Evolutionary conservation across 2,888 invertebrate species (phyloP).

Genomic region (Gnatocerus cornutus): DNA sequence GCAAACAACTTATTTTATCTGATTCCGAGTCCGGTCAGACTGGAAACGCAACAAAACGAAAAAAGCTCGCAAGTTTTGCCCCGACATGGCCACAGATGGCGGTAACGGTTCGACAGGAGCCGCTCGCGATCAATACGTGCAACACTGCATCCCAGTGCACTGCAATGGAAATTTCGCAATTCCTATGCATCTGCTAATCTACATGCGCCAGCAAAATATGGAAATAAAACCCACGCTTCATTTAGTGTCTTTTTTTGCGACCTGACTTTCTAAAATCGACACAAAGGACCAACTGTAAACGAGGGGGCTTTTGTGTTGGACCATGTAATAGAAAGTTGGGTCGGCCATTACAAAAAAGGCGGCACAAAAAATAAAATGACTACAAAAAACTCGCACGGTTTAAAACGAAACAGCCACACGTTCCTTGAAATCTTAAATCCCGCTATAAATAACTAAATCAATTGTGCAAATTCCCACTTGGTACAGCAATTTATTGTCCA

Average conservation of each 20-base stretch:
- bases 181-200: conserved; percentile 22
- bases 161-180: conserved; percentile 15
- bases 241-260: conserved; percentile 35
- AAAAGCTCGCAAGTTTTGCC: conserved; percentile 48
- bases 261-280: conserved; percentile 39
- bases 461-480: conserved; percentile 14
- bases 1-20: conserved; percentile 30
- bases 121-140: conserved; percentile 56
- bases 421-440: background rate
- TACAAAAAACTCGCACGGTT: conserved; percentile 23
- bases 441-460: conserved; percentile 8
- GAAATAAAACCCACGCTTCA: conserved; percentile 6
- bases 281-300: conserved; percentile 48
- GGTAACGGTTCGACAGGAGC: conserved; percentile 51
- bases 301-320: conserved; percentile 51
- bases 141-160: conserved; percentile 39
- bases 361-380: conserved; percentile 56
- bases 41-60: conserved; percentile 32
- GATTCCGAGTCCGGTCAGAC: conserved; percentile 38
- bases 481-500: conserved; percentile 10
- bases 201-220: background rate
- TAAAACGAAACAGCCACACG: background rate
- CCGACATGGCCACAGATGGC: conserved; percentile 59
- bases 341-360: conserved; percentile 62
- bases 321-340: conserved; percentile 55